Base-by-base conservation (phyloP, 2,797 vertebrate genomes). In the Siniperca obscura region DNA sequence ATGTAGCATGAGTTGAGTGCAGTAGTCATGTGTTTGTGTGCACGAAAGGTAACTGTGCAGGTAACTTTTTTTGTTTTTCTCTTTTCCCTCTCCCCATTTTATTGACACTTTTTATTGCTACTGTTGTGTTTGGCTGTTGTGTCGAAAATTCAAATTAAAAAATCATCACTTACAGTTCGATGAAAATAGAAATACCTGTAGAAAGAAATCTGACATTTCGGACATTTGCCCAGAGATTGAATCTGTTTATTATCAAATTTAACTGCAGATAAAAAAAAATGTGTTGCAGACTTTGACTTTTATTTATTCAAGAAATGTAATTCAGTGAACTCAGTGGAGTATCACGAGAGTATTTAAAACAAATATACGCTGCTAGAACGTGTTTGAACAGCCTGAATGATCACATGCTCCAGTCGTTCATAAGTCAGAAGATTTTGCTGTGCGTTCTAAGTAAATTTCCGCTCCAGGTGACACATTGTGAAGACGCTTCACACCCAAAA, bases 381-480 rank as follows among this genome's bases (percentile, higher is more conserved):
- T 74, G 81, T 78, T 46, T 5, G 9, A 78, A 68, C 74, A 67
- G 74, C 8, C 12, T 13, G 61, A 19, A 21, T 34, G 0, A 46
- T 11, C 10, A 8, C 25, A 55, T 2, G 14, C 42, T 66, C 5
- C 46, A 16, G 4, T 30, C 0, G 8, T n/a, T 46, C 38, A 55
- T 53, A 25, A 61, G 42, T 55, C 69, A 55, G 6, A 40, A 10
- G 11, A 19, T 34, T 65, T 21, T 42, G 10, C 57, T 21, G 22
- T 40, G 40, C 10, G 40, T 40, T 40, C 10, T 14, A 14, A 48
- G 16, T 2, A 6, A 16, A 17, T 48, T 50, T 50, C 22, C n/a
- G 52, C 66, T 65, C 9, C 57, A 70, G 71, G 38, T 36, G 64
- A 70, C 42, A 70, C 25, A 21, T 27, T 44, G 13, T 48, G 5